These are phyloP conservation scores for Musca vetustissima DNA, from an alignment of 1,140 invertebrate species.

Conservation along the genomic window DNA sequence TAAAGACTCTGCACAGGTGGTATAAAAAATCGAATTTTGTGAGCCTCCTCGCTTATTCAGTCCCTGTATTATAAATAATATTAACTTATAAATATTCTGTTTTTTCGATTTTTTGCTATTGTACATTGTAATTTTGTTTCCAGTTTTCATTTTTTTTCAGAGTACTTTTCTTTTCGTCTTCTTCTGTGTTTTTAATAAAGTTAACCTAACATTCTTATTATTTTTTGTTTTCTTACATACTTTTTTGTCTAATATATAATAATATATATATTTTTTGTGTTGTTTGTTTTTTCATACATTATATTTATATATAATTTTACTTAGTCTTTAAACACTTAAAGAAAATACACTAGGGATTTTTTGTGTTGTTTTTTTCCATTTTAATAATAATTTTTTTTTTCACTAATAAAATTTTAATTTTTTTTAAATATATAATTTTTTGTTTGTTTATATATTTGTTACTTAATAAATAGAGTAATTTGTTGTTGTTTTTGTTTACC, in stretches of 20 bases:
- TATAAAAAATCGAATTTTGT: too few relatives aligned
- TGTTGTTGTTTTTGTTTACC: too few relatives aligned
- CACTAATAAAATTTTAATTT: conserved; percentile 22
- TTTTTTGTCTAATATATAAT: conserved; percentile 4
- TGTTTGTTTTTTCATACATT: too few relatives aligned
- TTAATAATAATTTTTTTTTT: background rate
- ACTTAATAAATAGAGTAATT: too few relatives aligned
- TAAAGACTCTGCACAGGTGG: too few relatives aligned
- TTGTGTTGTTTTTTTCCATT: too few relatives aligned
- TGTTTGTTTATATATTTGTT: background rate
- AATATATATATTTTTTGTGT: background rate
- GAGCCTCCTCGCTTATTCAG: too few relatives aligned
- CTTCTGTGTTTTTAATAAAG: conserved; percentile 2
- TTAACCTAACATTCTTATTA: background rate
- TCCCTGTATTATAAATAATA: background rate
- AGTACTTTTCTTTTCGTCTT: background rate
- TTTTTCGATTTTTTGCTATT: background rate
- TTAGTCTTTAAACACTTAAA: conserved; percentile 23
- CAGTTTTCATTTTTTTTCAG: background rate
- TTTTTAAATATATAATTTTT: conserved; percentile 35
- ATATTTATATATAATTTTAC: background rate
- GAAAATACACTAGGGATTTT: conserved; percentile 8
- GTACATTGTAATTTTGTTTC: background rate
- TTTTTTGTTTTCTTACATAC: background rate
- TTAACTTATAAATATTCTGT: conserved; percentile 1